phyloP scores from a whole-genome alignment of 2,113 vertebrate species.

The Sinocyclocheilus anophthalmus region DNA sequence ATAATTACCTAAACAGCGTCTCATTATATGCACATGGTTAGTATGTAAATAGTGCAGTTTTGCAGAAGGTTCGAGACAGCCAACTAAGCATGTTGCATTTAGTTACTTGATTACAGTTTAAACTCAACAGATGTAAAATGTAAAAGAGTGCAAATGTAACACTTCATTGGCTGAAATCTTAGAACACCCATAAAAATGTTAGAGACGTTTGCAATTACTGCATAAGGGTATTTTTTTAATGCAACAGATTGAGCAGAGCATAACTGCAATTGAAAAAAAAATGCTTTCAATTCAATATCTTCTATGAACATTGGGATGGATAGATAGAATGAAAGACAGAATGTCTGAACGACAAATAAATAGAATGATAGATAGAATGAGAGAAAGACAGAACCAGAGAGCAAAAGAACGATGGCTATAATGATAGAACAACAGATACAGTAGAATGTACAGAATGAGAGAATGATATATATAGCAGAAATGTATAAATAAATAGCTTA shows the following conservation, averaged over 20 bases:
- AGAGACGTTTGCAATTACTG: not conserved
- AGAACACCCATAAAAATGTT: not conserved
- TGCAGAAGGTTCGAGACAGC: not conserved
- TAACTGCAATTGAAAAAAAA: not conserved
- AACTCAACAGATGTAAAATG: not conserved
- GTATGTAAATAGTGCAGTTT: conserved; percentile 48
- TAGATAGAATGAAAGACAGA: too few species aligned
- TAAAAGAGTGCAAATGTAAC: not conserved
- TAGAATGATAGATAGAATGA: too few species aligned
- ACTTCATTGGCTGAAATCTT: not conserved
- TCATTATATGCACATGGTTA: conserved; percentile 44
- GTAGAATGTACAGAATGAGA: too few species aligned
- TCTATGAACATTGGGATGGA: not conserved
- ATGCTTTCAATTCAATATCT: not conserved
- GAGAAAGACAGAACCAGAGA: too few species aligned
- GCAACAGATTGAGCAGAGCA: not conserved
- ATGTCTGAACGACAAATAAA: too few species aligned
- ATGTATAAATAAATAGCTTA: too few species aligned
- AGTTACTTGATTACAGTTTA: not conserved
- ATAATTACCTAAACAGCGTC: conserved; percentile 54
- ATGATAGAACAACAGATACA: too few species aligned
- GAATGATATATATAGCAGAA: too few species aligned
- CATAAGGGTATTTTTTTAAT: not conserved
- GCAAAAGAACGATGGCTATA: too few species aligned
- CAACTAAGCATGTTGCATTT: not conserved